Percentiles rank a stretch among this genome's conserved stretches.
These are phyloP conservation scores for Calameuta pallipes DNA, from an alignment of 2,888 invertebrate genomes.

Conservation along the genomic window DNA sequence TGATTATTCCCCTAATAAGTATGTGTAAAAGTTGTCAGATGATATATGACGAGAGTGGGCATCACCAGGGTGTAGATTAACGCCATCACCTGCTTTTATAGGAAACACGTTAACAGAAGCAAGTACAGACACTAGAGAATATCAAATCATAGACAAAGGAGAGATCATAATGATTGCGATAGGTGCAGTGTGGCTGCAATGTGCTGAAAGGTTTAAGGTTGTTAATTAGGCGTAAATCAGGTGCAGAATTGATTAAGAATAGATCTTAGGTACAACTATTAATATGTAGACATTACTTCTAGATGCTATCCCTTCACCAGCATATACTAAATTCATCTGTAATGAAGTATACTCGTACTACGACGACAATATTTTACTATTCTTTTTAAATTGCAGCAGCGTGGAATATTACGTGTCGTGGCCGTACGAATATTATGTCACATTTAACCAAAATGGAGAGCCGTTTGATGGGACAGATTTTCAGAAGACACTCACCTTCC, in stretches of 20 bases:
- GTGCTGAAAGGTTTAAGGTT: conserved; percentile 21
- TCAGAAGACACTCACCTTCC: conserved; percentile 60
- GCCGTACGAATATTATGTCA: background rate
- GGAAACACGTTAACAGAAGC: conserved; percentile 26
- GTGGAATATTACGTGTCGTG: background rate
- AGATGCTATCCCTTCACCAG: background rate
- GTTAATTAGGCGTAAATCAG: background rate
- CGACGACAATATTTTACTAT: background rate
- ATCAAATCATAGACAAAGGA: background rate
- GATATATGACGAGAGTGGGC: background rate
- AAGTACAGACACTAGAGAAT: conserved; percentile 8
- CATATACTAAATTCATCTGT: background rate
- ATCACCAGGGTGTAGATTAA: conserved; percentile 7
- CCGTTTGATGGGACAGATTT: background rate
- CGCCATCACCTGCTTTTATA: conserved; percentile 44
- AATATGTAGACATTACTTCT: background rate
- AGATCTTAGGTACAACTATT: background rate
- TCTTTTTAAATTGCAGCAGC: background rate
- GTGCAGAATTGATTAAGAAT: background rate
- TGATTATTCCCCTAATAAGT: background rate
- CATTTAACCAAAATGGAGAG: background rate
- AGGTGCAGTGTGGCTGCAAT: conserved; percentile 20
- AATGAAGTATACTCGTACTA: background rate
- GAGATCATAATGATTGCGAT: conserved; percentile 8
- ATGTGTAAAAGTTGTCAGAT: background rate